Evolutionary conservation across 2,797 vertebrate genomes (phyloP).

Genomic region (Gambelia wislizenii): DNA sequence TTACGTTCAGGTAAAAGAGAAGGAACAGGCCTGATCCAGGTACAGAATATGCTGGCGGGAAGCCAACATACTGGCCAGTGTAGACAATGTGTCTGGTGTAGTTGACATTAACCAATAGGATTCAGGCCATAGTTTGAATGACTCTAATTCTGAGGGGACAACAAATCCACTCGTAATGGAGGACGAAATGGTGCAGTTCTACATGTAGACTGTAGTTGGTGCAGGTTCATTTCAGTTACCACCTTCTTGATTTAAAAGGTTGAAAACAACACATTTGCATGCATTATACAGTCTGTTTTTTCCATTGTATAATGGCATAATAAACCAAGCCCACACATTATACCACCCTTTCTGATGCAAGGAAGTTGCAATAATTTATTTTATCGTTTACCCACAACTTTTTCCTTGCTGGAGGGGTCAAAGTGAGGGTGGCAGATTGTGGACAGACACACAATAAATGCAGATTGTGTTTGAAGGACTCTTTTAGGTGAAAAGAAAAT

Average conservation of each 20-base stretch:
- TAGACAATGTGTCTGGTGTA: too few relatives aligned
- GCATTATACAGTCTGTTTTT: accelerated
- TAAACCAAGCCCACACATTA: neutral
- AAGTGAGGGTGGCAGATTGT: neutral
- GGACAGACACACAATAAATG: neutral
- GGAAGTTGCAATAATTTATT: neutral
- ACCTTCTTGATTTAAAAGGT: neutral
- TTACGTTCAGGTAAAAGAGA: too few relatives aligned
- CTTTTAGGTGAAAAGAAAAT: neutral
- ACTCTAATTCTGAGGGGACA: neutral
- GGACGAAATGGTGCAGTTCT: neutral
- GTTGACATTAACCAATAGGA: neutral
- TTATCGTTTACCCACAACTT: neutral
- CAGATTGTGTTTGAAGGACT: neutral
- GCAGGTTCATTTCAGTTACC: neutral
- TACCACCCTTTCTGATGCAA: neutral
- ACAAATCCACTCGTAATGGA: neutral
- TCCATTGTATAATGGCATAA: neutral
- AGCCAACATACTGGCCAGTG: too few relatives aligned
- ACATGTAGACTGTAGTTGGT: neutral
- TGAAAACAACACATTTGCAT: neutral
- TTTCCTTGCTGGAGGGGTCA: neutral
- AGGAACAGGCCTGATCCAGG: too few relatives aligned
- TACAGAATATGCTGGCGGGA: too few relatives aligned
- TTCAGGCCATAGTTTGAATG: too few relatives aligned